These are phyloP conservation scores for Mactra quadrangularis DNA, from an alignment of 1,140 invertebrate genomes.

Conservation along the genomic window DNA sequence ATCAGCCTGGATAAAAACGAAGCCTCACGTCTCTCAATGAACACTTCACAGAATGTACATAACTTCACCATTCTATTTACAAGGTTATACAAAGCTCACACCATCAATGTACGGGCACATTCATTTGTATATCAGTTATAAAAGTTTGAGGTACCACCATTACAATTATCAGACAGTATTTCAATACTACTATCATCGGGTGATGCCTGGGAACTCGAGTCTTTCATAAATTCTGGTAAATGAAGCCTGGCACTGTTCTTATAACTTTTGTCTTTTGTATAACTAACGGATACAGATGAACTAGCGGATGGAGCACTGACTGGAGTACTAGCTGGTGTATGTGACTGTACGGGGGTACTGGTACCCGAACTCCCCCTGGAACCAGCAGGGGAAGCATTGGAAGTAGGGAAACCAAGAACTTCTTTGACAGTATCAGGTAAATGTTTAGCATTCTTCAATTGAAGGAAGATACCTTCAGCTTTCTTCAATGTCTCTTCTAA, in stretches of 20 bases:
- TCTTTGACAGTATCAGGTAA: conserved; percentile 76
- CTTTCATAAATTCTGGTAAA: conserved; percentile 28
- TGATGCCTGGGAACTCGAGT: conserved; percentile 68
- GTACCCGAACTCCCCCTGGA: conserved; percentile 62
- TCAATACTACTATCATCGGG: conserved; percentile 81
- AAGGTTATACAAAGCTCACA: too few species aligned
- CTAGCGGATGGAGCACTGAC: background rate
- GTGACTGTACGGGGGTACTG: conserved; percentile 44
- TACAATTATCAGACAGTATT: conserved; percentile 72
- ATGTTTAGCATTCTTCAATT: conserved; percentile 87
- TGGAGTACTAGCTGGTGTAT: conserved; percentile 47
- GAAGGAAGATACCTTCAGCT: conserved; percentile 95
- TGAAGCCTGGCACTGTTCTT: conserved; percentile 59
- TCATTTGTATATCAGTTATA: too few species aligned
- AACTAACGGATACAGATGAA: background rate
- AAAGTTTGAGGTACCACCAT: conserved; percentile 23
- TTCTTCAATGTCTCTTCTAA: conserved; percentile 91
- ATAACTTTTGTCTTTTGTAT: conserved; percentile 11
- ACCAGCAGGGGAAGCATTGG: conserved; percentile 46
- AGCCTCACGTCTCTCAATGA: too few species aligned
- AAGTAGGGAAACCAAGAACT: conserved; percentile 73
- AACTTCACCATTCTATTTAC: too few species aligned
- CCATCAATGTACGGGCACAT: too few species aligned
- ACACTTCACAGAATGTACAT: too few species aligned
- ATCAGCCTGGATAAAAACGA: too few species aligned